Base-by-base conservation (phyloP, 2,113 vertebrate species). In the Halichoerus grypus region DNA sequence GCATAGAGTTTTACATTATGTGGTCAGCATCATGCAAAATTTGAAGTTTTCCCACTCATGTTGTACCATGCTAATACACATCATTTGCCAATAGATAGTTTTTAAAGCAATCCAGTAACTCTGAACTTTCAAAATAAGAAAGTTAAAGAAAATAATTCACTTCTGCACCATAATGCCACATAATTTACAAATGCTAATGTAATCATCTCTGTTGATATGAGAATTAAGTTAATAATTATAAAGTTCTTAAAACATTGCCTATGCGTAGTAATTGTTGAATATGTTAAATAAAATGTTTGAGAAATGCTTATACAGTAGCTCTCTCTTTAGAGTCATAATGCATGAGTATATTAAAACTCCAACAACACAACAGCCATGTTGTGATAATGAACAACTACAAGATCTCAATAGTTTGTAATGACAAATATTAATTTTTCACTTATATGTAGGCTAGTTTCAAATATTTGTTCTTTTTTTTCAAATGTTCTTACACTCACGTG, bases 121-220 rank as follows among this genome's bases (percentile, higher is more conserved):
- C 26, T 57, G 36, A 55, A 72, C 53, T 72, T 85, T 86, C 24
- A 57, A 91, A 86, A 9, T 72, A 74, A 33, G 46, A 82, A 81
- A 57, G 46, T 59, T 65, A 46, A 71, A 36, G 31, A 51, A 57
- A 36, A 69, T 18, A 42, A 74, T 76, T 42, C 36, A 11, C 13
- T 82, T 95, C 76, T 88, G 10, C 1, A 28, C 36, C n/a, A 88
- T 88, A 55, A 61, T 59, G 74, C 14, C 46, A 57, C 19, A 77
- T 13, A 82, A 77, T 92, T 83, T 61, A 77, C 53, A 82, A 88
- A 88, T 88, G 57, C 31, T 67, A 88, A 67, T 59, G 26, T 46
- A 83, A 82, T 87, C 16, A 91, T 96, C 83, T 94, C 39, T 53
- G 9, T 57, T 80, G 49, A 77, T n/a, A 69, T 26, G 22, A 81